Base-by-base conservation (phyloP, 2,797 vertebrate species). In the Staurois parvus region DNA sequence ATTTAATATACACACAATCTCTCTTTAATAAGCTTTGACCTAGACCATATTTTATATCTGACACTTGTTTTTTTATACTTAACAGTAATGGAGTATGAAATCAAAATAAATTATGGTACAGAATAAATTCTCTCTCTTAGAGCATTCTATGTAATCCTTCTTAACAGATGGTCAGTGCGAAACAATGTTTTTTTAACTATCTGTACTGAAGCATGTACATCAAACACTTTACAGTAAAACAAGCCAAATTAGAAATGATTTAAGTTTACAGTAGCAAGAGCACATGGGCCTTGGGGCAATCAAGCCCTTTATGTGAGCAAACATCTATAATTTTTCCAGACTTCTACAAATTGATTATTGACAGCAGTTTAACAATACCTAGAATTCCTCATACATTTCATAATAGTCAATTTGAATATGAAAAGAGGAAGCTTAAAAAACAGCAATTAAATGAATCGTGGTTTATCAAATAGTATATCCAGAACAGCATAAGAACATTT, bases 201-300 rank as follows among this genome's bases (percentile, higher is more conserved):
- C 83, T 70, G 72, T 76, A 59, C 30, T 81, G 42, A 81, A 76
- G 45, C 34, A 70, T 81, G 62, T 29, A 76, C 85, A 93, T 94
- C 93, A 90, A 94, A 94, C 92, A 91, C 66, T 88, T 67, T 85
- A 40, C 86, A 87, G 69, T 76, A 56, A 88, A 81, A 72, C 73
- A 81, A 83, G 76, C 24, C 76, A 87, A 88, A 86, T 85, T 82
- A 86, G 42, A 79, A 83, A 88, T 85, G 72, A 86, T 85, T 92
- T 81, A 88, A 89, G 89, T 93, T 93, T 91, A 93, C 93, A 93
- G 93, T 93, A 93, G 92, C 88, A 88, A 76, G 90, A 92, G 92
- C 89, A 88, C 83, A 85, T 79, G 87, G 89, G 91, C 91, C 92
- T 83, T 59, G 83, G 88, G 93, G 91, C 82, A 83, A 72, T 88